phyloP scores from a whole-genome alignment of 1,140 invertebrate species.

The Steinernema feltiae region DNA sequence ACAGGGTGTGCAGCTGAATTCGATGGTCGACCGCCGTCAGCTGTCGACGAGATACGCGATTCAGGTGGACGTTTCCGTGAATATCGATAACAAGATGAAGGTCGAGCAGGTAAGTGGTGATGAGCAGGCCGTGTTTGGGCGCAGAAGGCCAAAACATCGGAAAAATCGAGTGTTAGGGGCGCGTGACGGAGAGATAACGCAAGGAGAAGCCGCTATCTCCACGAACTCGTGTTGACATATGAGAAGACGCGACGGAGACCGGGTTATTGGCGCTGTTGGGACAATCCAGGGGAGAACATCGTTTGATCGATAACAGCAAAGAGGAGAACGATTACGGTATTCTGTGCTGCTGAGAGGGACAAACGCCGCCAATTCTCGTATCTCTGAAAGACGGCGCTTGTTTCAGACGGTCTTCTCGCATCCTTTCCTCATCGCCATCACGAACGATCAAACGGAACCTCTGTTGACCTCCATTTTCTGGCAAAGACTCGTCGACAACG shows the following conservation, averaged over 20 bases:
- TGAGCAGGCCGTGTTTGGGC: neutral
- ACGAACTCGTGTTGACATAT: neutral
- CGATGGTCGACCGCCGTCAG: conserved; percentile 38
- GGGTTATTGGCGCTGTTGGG: no score
- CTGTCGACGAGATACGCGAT: conserved; percentile 35
- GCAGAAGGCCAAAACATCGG: neutral
- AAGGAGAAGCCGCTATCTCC: neutral
- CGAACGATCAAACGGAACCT: conserved; percentile 38
- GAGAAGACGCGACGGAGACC: no score
- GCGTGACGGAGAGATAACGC: conserved; percentile 5
- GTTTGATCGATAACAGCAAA: no score
- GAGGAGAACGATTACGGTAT: no score
- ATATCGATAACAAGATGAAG: conserved; percentile 33
- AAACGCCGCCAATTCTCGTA: no score
- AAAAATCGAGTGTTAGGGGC: neutral
- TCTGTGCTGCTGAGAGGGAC: no score
- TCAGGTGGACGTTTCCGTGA: conserved; percentile 30
- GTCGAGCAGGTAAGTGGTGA: conserved; percentile 26
- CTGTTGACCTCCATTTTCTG: conserved; percentile 36
- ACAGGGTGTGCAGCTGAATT: conserved; percentile 36
- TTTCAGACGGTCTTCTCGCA: conserved; percentile 36
- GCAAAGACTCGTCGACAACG: conserved; percentile 27
- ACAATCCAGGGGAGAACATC: no score
- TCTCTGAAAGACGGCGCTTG: neutral
- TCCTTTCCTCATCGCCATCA: conserved; percentile 40